Base-by-base conservation (phyloP, 2,113 vertebrate genomes). In the Paralichthys olivaceus region DNA sequence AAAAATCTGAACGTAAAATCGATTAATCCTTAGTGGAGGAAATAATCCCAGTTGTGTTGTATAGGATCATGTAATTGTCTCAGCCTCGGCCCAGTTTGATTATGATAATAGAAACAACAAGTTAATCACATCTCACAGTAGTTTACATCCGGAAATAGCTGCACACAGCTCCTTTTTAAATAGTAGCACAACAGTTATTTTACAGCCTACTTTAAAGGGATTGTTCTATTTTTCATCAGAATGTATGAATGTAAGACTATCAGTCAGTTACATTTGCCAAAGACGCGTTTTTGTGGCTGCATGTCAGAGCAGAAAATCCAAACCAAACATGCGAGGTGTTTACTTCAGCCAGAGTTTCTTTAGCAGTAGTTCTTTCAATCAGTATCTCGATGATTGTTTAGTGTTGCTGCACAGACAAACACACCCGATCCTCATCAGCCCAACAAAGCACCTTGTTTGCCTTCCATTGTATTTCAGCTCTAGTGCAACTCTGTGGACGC, bases 221-320 rank as follows among this genome's bases (percentile, higher is more conserved):
- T 40, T 71, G 37, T 77, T 57, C 32, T 19, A 43, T 6, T 51
- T 82, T 67, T 56, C 60, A 81, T 73, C 64, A 34, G 79, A 86
- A 83, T 88, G 76, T 85, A 71, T 76, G 55, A 77, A 80, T 75
- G 57, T 80, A 23, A 69, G 72, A 90, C 83, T 75, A 77, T 92
- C 85, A 80, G 47, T 66, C 59, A 63, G 54, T 60, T 47, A 43
- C 43, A 75, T 84, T 87, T 87, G 87, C 92, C 90, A 91, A 92
- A 94, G 88, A 88, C 17, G 2, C 28, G 57, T 17, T 79, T 79
- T 84, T 79, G 69, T 53, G 59, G 9, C 68, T 28, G 58, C 47
- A 73, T 58, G 34, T 77, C 62, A 11, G 51, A 76, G 54, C 59
- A 53, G 20, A 67, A 56, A 34, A 54, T 32, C 40, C 2, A 40